Base-by-base conservation (phyloP, 2,113 vertebrate species). In the Condylura cristata region DNA sequence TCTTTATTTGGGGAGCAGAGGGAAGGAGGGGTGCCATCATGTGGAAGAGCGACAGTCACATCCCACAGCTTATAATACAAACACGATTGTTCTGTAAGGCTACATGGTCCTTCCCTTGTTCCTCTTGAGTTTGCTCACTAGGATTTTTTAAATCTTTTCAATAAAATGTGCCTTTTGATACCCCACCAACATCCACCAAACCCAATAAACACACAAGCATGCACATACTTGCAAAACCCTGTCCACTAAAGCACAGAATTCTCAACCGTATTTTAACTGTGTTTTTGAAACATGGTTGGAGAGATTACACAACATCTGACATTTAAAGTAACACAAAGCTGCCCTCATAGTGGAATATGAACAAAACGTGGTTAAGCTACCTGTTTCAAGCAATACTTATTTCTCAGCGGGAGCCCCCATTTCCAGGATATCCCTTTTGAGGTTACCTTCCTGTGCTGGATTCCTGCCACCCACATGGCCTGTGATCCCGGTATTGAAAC, bases 141-240 rank as follows among this genome's bases (percentile, higher is more conserved):
- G 34, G 18, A 37, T 18, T 83, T 37, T 14, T 72, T 6, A 61
- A 39, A 80, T 53, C 1, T 68, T 89, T 65, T 80, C 63, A 71
- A 30, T n/a, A 91, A 96, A 93, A 95, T 32, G 8, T 32, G 41
- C 13, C 22, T 78, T 58, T 11, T 74, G 10, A 79, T 91, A 75
- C 0, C 0, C 1, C 6, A 44, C 16, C 14, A 30, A 11, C 6
- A 65, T 17, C 18, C 28, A 61, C 22, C 44, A 65, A 17, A 76
- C 14, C 18, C 87, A 56, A 72, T 11, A 74, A 3, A 28, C 9
- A 30, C 26, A 72, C 22, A n/a, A 8, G 22, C 22, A 28, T 2
- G 12, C 24, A 75, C 60, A 16, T 16, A 17, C 48, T 44, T 9
- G n/a, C 44, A 58, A 30, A 16, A 46, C 14, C 0, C 3, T 16